phyloP scores from a whole-genome alignment of 2,888 invertebrate genomes.

The Hyles lineata region DNA sequence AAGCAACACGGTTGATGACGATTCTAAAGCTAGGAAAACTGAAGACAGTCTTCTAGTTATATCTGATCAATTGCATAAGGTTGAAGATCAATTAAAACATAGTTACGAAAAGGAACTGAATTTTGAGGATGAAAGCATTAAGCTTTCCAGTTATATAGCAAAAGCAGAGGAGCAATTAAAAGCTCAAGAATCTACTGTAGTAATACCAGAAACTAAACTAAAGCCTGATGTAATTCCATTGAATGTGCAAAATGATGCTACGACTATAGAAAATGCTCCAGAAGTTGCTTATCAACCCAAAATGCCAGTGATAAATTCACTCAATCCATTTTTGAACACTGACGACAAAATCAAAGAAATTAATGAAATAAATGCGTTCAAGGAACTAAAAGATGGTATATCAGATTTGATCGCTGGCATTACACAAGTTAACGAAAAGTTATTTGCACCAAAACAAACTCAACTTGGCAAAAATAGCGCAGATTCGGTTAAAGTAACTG shows the following conservation, averaged over 20 bases:
- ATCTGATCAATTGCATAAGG: slow-evolving; percentile 79
- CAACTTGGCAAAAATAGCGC: slow-evolving; percentile 48
- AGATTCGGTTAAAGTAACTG: slow-evolving; percentile 51
- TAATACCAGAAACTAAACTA: slow-evolving; percentile 58
- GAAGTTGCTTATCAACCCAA: slow-evolving; percentile 43
- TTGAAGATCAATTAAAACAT: slow-evolving; percentile 79
- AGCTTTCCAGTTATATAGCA: slow-evolving; percentile 58
- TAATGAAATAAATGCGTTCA: slow-evolving; percentile 78
- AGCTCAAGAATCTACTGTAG: slow-evolving; percentile 62
- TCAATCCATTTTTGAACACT: slow-evolving; percentile 73
- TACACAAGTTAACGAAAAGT: slow-evolving; percentile 78
- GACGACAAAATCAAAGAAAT: slow-evolving; percentile 74
- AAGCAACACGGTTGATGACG: slow-evolving; percentile 37
- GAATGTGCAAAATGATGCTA: slow-evolving; percentile 61
- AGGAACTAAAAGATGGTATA: slow-evolving; percentile 81
- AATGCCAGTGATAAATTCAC: slow-evolving; percentile 58
- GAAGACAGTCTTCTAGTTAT: slow-evolving; percentile 81
- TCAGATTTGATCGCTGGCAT: slow-evolving; percentile 81
- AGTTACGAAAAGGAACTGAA: slow-evolving; percentile 78
- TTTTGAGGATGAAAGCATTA: slow-evolving; percentile 68
- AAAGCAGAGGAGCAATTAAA: slow-evolving; percentile 60
- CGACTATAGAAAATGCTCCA: slow-evolving; percentile 51
- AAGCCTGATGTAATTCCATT: slow-evolving; percentile 61
- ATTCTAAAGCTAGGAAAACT: slow-evolving; percentile 73
- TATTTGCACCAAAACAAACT: slow-evolving; percentile 64